phyloP scores from a whole-genome alignment of 2,888 invertebrate species.

The Nesidiocoris tenuis region DNA sequence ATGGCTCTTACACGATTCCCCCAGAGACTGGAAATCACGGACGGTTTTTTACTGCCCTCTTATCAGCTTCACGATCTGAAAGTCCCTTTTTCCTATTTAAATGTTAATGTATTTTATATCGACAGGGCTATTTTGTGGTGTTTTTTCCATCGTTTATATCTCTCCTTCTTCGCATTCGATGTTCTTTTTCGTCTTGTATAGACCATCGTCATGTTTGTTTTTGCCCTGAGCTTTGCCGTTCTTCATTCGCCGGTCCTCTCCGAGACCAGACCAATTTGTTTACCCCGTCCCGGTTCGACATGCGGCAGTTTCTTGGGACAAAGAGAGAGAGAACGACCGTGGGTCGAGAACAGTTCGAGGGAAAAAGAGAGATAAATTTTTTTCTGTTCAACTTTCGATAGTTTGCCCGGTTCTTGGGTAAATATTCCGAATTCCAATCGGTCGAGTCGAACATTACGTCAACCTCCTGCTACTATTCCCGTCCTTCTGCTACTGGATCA shows the following conservation, averaged over 20 bases:
- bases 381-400: background rate
- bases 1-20: constrained; percentile 15
- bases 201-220: constrained; percentile 2
- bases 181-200: background rate
- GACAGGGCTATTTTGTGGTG: constrained; percentile 16
- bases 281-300: background rate
- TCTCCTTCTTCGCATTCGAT: background rate
- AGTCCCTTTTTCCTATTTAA: constrained; percentile 44
- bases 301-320: background rate
- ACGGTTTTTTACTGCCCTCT: constrained; percentile 34
- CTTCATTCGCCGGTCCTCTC: background rate
- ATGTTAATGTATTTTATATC: constrained; percentile 45
- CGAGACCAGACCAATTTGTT: constrained; percentile 24
- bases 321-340: background rate
- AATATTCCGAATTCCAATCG: constrained; percentile 29
- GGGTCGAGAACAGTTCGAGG: background rate
- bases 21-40: constrained; percentile 30
- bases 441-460: too few species aligned
- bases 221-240: background rate
- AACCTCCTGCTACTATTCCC: background rate
- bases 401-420: background rate
- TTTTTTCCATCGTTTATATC: background rate
- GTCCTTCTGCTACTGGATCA: background rate
- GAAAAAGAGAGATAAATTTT: background rate
- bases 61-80: constrained; percentile 38